These are phyloP conservation scores for Apotomis capreana DNA, from an alignment of 2,888 invertebrate species.

Conservation along the genomic window DNA sequence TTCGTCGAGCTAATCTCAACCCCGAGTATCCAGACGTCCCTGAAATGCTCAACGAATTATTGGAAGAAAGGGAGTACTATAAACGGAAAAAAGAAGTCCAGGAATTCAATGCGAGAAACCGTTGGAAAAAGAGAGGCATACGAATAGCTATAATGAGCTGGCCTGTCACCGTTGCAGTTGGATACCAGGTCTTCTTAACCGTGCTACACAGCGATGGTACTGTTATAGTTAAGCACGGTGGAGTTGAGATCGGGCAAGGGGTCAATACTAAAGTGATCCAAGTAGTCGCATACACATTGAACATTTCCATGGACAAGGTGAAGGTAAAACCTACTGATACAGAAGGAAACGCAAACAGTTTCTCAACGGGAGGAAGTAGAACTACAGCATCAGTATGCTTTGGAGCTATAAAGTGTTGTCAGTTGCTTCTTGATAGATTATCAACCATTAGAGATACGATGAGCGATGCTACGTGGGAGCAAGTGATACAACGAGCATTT, in stretches of 20 bases:
- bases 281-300: conserved; percentile 85
- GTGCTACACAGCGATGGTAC: conserved; percentile 89
- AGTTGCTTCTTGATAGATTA: conserved; percentile 63
- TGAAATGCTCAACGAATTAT: conserved; percentile 79
- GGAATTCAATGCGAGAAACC: conserved; percentile 84
- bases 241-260: conserved; percentile 92
- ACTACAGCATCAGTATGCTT: conserved; percentile 55
- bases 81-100: conserved; percentile 73
- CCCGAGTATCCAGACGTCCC: conserved; percentile 59
- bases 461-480: conserved; percentile 60
- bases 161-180: conserved; percentile 78
- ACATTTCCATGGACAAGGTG: conserved; percentile 85
- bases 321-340: conserved; percentile 85
- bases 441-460: conserved; percentile 59
- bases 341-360: conserved; percentile 85
- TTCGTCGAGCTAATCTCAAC: conserved; percentile 81
- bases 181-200: conserved; percentile 84
- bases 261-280: conserved; percentile 88
- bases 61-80: conserved; percentile 73
- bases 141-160: conserved; percentile 88
- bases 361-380: conserved; percentile 86
- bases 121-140: conserved; percentile 91
- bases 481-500: conserved; percentile 50
- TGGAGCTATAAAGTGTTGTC: conserved; percentile 73
- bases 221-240: conserved; percentile 88